These are phyloP conservation scores for Neotoxoptera formosana DNA, from an alignment of 1,140 invertebrate genomes.

Conservation along the genomic window DNA sequence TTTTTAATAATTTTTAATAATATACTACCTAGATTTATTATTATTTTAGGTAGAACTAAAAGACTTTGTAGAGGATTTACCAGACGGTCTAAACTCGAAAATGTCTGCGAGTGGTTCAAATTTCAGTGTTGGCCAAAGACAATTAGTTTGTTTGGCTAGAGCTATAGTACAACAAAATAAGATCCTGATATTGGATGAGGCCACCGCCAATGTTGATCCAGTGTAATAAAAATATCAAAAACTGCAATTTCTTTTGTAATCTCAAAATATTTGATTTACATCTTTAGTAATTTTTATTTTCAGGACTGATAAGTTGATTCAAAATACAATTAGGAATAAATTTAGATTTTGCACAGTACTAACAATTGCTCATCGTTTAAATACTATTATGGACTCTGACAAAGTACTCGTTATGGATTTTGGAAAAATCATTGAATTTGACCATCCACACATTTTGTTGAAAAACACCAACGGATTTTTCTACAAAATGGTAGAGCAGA, in stretches of 20 bases:
- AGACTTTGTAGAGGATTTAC: constrained; percentile 60
- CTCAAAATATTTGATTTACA: background rate
- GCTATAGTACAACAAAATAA: constrained; percentile 81
- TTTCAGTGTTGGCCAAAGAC: constrained; percentile 85
- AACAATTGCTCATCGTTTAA: background rate
- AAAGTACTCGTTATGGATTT: constrained; percentile 77
- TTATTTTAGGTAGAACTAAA: constrained; percentile 61
- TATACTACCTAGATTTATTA: no score
- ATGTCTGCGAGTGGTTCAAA: constrained; percentile 72
- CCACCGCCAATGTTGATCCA: constrained; percentile 76
- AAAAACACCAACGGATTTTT: constrained; percentile 65
- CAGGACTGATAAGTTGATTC: constrained; percentile 75
- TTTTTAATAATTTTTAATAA: no score
- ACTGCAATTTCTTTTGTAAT: no score
- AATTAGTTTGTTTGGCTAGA: constrained; percentile 83
- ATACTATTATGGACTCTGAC: constrained; percentile 70
- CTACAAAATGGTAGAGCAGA: constrained; percentile 66
- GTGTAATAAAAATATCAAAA: constrained; percentile 67
- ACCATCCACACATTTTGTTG: constrained; percentile 69
- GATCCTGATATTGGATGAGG: constrained; percentile 75
- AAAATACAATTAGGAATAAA: constrained; percentile 73
- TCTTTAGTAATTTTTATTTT: constrained; percentile 57
- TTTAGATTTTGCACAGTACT: constrained; percentile 76
- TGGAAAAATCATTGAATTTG: constrained; percentile 68
- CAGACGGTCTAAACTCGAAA: constrained; percentile 60